A percentile compares a stretch with the other conserved stretches of the same genome.
These are phyloP conservation scores for Sitobion miscanthi DNA, from an alignment of 1,140 invertebrate genomes.

Conservation along the genomic window DNA sequence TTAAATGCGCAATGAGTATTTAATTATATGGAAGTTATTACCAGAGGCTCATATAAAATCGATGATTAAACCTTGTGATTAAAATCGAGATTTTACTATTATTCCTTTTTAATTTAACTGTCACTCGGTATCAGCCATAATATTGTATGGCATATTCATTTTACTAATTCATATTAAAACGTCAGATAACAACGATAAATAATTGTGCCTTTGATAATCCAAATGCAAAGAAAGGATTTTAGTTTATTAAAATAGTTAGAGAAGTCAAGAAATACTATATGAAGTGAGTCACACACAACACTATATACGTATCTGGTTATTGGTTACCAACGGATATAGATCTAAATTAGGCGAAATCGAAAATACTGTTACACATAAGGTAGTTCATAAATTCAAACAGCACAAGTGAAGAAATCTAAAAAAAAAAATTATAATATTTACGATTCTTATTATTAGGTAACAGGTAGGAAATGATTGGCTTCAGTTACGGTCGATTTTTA, in stretches of 20 bases:
- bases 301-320: not conserved
- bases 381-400: not conserved
- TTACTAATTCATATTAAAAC: not conserved
- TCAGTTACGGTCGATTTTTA: not conserved
- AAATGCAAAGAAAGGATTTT: not conserved
- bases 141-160: not conserved
- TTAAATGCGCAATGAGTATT: not conserved
- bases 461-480: not conserved
- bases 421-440: not conserved
- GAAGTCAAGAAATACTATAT: not conserved
- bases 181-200: not conserved
- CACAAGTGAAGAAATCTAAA: not conserved
- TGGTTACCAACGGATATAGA: not conserved
- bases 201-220: not conserved
- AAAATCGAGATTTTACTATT: not conserved
- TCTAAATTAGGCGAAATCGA: not conserved
- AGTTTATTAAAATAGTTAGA: not conserved
- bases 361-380: not conserved
- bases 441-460: not conserved
- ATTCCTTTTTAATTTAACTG: conserved; percentile 17
- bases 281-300: not conserved
- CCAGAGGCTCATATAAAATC: not conserved
- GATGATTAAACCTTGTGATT: not conserved
- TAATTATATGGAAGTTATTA: not conserved
- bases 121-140: not conserved